A percentile compares a stretch with the other conserved stretches of the same genome.
Conservation (phyloP, 2,888 invertebrate genomes). For the Teinopalpus imperialis region DNA sequence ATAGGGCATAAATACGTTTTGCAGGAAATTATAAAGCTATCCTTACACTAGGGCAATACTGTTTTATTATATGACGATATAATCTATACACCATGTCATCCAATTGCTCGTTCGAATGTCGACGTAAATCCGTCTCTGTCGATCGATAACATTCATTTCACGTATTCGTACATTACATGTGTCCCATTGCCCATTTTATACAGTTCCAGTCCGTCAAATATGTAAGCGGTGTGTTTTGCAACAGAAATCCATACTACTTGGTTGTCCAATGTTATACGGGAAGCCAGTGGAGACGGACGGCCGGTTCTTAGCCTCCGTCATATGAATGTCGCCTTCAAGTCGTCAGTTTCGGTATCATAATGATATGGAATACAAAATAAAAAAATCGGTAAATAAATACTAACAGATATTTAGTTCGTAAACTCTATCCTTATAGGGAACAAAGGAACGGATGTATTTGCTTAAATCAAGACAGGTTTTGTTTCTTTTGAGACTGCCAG, state of each 20-base stretch:
- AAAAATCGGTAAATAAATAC: too few relatives aligned
- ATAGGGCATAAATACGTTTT: slow-evolving; percentile 5
- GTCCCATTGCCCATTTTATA: slow-evolving; percentile 1
- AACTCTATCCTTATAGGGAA: neutral
- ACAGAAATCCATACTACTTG: too few relatives aligned
- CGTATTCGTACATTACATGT: slow-evolving; percentile 7
- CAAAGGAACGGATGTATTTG: too few relatives aligned
- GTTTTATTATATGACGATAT: slow-evolving; percentile 11
- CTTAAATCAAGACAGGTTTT: too few relatives aligned
- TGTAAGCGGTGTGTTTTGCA: neutral
- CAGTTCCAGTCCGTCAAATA: neutral
- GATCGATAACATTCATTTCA: slow-evolving; percentile 16
- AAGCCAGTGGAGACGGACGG: too few relatives aligned
- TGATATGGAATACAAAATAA: too few relatives aligned
- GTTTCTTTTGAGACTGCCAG: too few relatives aligned
- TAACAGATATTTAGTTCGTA: neutral
- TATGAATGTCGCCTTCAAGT: too few relatives aligned
- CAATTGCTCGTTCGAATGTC: slow-evolving; percentile 12
- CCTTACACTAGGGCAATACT: neutral
- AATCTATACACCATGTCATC: slow-evolving; percentile 7
- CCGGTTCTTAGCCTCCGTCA: too few relatives aligned
- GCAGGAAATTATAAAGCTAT: slow-evolving; percentile 13
- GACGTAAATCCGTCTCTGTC: slow-evolving; percentile 15
- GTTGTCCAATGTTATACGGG: too few relatives aligned
- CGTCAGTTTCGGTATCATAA: too few relatives aligned